Conservation (phyloP, 2,888 invertebrate genomes). For the Ennomos fuscantarius region DNA sequence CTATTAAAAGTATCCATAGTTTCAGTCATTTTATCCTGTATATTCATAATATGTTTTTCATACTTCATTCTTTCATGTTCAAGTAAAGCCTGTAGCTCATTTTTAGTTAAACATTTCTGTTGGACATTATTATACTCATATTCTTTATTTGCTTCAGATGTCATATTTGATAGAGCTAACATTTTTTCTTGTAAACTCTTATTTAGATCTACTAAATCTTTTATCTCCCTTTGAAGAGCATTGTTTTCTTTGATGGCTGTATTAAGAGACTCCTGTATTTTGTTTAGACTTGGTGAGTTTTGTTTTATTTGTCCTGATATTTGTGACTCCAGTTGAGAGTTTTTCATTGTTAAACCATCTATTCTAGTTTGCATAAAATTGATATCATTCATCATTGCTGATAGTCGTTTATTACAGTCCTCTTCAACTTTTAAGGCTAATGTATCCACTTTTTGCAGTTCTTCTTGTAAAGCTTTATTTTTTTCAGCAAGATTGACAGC, state of each 20-base stretch:
- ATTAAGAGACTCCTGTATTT: conserved; percentile 58
- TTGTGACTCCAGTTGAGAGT: conserved; percentile 84
- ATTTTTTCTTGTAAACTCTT: conserved; percentile 79
- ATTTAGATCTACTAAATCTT: conserved; percentile 77
- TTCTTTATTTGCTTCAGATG: conserved; percentile 46
- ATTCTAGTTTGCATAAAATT: conserved; percentile 84
- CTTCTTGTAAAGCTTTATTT: conserved; percentile 89
- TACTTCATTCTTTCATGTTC: conserved; percentile 75
- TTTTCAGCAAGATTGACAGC: conserved; percentile 90
- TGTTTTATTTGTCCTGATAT: conserved; percentile 67
- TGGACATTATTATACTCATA: conserved; percentile 43
- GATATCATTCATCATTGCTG: conserved; percentile 86
- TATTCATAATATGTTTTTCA: conserved; percentile 66
- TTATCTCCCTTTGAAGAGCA: conserved; percentile 74
- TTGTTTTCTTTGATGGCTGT: conserved; percentile 68
- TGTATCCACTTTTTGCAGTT: conserved; percentile 89
- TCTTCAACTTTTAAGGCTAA: conserved; percentile 91
- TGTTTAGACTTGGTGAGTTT: conserved; percentile 41
- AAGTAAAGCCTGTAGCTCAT: conserved; percentile 68
- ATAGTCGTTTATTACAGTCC: conserved; percentile 89
- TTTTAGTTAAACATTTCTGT: conserved; percentile 64
- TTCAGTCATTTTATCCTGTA: conserved; percentile 71
- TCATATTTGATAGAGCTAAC: conserved; percentile 54
- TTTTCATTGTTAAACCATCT: conserved; percentile 71
- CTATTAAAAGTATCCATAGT: conserved; percentile 68